These are phyloP conservation scores for Colletes latitarsis DNA, from an alignment of 1,140 invertebrate species.

Conservation along the genomic window DNA sequence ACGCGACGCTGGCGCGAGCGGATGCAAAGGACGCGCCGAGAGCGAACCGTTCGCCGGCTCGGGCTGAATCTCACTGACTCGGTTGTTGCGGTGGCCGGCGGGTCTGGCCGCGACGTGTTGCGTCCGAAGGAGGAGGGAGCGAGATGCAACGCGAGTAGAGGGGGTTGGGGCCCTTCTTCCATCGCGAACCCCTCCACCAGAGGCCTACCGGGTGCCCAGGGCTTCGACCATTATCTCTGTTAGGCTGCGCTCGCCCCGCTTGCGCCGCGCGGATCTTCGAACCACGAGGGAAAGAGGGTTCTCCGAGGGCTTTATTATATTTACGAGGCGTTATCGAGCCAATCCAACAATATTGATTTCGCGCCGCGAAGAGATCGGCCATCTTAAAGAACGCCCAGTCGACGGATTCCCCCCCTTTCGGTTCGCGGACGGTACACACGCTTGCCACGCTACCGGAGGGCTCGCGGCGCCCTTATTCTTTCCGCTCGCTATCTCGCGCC, in stretches of 20 bases:
- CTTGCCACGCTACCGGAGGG: constrained; percentile 59
- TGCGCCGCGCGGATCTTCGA: not conserved
- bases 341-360: constrained; percentile 79
- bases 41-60: constrained; percentile 68
- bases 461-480: constrained; percentile 44
- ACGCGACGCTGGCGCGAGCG: constrained; percentile 20
- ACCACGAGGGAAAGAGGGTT: constrained; percentile 26
- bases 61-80: constrained; percentile 76
- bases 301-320: constrained; percentile 76
- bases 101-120: constrained; percentile 53
- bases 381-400: constrained; percentile 61
- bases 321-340: constrained; percentile 77
- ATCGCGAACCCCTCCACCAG: constrained; percentile 43
- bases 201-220: constrained; percentile 56
- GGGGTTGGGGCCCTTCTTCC: constrained; percentile 53
- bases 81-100: constrained; percentile 53
- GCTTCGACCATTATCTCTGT: constrained; percentile 68
- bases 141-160: not conserved
- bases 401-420: constrained; percentile 4
- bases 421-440: not conserved
- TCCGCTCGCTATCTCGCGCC: constrained; percentile 14
- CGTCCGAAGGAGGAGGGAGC: constrained; percentile 35
- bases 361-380: constrained; percentile 63
- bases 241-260: constrained; percentile 11
- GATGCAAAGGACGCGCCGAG: constrained; percentile 26